A percentile compares a stretch with the other conserved stretches of the same genome.
Evolutionary conservation across 1,140 invertebrate genomes (phyloP).

Genomic region (Helicorthomorpha holstii): DNA sequence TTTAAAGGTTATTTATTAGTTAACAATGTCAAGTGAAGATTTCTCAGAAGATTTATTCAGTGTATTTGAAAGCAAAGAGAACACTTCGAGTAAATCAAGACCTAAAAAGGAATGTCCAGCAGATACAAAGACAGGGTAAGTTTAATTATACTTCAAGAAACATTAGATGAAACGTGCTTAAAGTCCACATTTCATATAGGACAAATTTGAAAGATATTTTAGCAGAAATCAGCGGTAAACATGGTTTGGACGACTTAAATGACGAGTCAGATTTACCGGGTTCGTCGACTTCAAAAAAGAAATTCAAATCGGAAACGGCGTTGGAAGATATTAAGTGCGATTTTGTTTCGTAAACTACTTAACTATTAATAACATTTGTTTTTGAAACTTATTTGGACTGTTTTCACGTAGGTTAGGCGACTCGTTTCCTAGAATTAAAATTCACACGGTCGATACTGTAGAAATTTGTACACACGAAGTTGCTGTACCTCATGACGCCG

Average conservation of each 20-base stretch:
- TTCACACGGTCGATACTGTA: conserved; percentile 71
- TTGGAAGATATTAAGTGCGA: conserved; percentile 4
- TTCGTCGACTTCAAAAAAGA: background rate
- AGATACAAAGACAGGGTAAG: too few relatives aligned
- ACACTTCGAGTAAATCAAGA: too few relatives aligned
- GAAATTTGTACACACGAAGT: conserved; percentile 84
- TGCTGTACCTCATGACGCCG: conserved; percentile 66
- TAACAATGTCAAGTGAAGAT: too few relatives aligned
- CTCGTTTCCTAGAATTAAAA: conserved; percentile 44
- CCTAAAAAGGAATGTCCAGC: too few relatives aligned
- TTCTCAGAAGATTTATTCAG: too few relatives aligned
- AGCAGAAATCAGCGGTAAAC: background rate
- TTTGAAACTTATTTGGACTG: background rate
- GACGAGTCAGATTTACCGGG: background rate
- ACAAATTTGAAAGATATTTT: too few relatives aligned
- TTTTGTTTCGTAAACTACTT: background rate
- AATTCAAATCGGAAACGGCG: conserved; percentile 1
- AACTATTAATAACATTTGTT: background rate
- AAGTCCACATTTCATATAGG: too few relatives aligned
- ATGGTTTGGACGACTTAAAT: background rate
- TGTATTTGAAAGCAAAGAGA: too few relatives aligned
- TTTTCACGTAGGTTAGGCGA: conserved; percentile 12
- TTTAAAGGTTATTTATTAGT: too few relatives aligned
- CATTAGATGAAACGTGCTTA: too few relatives aligned
- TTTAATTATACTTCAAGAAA: too few relatives aligned